phyloP scores from a whole-genome alignment of 2,888 invertebrate species.

The Pristionchus fissidentatus region DNA sequence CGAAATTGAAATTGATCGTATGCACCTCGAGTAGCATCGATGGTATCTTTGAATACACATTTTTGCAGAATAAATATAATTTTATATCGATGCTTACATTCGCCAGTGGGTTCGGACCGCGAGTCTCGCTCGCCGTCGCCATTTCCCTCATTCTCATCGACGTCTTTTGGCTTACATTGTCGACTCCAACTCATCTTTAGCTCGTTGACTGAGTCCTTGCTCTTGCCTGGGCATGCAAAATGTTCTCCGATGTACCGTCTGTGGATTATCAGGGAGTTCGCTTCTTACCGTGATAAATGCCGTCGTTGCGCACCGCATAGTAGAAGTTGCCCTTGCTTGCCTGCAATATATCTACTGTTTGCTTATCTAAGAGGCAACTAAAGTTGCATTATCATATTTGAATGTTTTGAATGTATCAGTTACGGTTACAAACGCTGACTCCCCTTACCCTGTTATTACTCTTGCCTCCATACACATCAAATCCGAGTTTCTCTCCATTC shows the following conservation, averaged over 20 bases:
- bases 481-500: constrained; percentile 52
- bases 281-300: constrained; percentile 53
- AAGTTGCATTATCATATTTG: no score
- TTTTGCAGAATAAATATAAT: no score
- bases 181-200: neutral
- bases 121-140: neutral
- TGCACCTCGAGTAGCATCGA: no score
- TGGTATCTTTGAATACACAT: neutral
- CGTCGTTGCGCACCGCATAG: constrained; percentile 52
- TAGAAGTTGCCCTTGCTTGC: constrained; percentile 43
- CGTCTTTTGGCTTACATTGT: neutral
- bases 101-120: neutral
- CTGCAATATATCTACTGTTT: constrained; percentile 6
- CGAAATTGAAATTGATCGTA: no score
- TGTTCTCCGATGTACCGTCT: no score
- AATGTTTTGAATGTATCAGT: neutral
- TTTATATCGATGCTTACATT: no score
- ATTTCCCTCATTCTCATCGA: neutral
- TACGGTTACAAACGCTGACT: neutral
- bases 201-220: neutral
- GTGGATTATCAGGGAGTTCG: no score
- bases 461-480: constrained; percentile 56
- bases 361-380: neutral
- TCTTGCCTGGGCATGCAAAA: no score
- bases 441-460: constrained; percentile 51